Percentiles rank a stretch among this genome's conserved stretches.
These are phyloP conservation scores for Callipepla squamata DNA, from an alignment of 2,113 vertebrate species.

Conservation along the genomic window DNA sequence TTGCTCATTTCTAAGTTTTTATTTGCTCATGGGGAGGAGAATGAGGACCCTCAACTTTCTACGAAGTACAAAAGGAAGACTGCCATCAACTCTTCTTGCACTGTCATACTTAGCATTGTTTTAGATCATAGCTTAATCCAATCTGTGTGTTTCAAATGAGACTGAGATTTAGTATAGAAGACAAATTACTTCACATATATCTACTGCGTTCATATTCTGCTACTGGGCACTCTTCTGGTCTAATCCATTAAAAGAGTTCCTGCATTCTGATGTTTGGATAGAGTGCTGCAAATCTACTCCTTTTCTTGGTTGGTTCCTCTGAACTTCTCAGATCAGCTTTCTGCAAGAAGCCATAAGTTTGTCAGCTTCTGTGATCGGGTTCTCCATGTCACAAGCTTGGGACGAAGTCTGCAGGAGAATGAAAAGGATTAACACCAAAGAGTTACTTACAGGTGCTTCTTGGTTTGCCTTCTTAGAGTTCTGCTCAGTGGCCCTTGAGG, in stretches of 20 bases:
- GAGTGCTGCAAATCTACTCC: background rate
- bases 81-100: background rate
- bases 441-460: background rate
- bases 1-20: background rate
- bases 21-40: background rate
- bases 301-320: background rate
- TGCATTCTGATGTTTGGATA: background rate
- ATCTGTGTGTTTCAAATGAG: background rate
- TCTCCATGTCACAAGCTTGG: background rate
- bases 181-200: constrained; percentile 14
- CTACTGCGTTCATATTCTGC: background rate
- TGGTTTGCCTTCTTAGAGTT: background rate
- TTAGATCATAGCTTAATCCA: background rate
- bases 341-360: background rate
- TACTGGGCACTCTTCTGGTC: background rate
- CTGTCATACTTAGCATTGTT: background rate
- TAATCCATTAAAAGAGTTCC: background rate
- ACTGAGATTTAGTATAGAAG: background rate
- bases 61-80: background rate
- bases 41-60: background rate
- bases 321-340: background rate
- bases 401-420: background rate
- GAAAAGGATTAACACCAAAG: background rate
- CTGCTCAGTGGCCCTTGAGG: background rate
- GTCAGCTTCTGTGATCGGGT: background rate